These are phyloP conservation scores for Podiceps cristatus DNA, from an alignment of 2,113 vertebrate genomes.

Conservation along the genomic window DNA sequence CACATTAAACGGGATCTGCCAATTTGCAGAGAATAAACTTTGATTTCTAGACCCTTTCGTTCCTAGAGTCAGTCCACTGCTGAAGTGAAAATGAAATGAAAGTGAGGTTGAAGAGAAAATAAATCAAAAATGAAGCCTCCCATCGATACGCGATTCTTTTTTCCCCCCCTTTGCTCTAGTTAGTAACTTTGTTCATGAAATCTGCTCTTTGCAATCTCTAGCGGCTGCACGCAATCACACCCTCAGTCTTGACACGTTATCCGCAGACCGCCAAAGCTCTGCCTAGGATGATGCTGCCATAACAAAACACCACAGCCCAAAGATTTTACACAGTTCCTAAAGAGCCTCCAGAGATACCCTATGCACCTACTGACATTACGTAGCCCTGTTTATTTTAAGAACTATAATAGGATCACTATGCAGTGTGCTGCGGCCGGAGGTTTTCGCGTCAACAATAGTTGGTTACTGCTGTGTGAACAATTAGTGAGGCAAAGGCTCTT, in stretches of 20 bases:
- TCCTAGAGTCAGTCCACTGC: neutral
- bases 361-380: neutral
- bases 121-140: neutral
- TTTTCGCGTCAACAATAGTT: neutral
- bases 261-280: neutral
- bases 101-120: neutral
- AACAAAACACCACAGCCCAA: neutral
- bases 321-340: neutral
- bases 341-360: neutral
- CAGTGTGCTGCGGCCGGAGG: neutral
- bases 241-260: neutral
- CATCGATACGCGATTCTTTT: rapidly evolving
- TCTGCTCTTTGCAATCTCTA: neutral
- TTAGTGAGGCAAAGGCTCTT: neutral
- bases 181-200: neutral
- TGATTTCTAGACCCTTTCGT: neutral
- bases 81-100: neutral
- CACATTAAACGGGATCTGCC: neutral
- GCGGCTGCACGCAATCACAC: rapidly evolving
- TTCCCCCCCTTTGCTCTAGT: neutral
- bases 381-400: neutral
- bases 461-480: neutral
- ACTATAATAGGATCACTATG: neutral
- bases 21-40: neutral
- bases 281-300: neutral